Base-by-base conservation (phyloP, 2,888 invertebrate species). In the Mechanitis mazaeus region DNA sequence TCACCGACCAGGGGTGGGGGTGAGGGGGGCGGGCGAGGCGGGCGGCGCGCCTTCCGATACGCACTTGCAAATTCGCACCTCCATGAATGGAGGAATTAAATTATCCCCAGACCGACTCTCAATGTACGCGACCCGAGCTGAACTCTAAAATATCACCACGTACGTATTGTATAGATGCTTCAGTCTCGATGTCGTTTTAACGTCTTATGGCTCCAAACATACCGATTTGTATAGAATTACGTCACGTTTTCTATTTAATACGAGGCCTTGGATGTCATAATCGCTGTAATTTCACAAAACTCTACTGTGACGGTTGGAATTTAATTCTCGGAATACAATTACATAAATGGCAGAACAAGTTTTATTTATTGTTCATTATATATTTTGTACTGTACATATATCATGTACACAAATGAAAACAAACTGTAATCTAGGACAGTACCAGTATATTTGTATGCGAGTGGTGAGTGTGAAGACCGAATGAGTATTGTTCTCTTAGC, bases 11-110 rank as follows among this genome's bases (percentile, higher is more conserved):
- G 71, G 74, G 71, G 68, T 72, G 70, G 75, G 62, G 72, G 66
- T 67, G 59, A 69, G 31, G 50, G 50, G 50, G 50, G 31, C 65
- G 69, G 70, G 69, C 69, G 62, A 68, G 73, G 65, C 63, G 69
- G 71, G 70, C 63, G 72, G 69, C 70, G 70, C 72, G 73, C 75
- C 87, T 84, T 84, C 82, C 80, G 74, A 78, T 87, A 89, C 88
- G 87, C 87, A 87, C 87, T 88, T 85, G 82, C 85, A 82, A 87
- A 87, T 87, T 89, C 83, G 82, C 87, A 86, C 86, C 86, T 85
- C 81, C 79, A 87, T 88, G 86, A 89, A 88, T 89, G 89, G 80
- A 85, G 74, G 80, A 84, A 85, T 85, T 81, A 84, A 83, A 85
- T 86, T 87, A 85, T 84, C 77, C 78, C 80, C 76, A 80, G 76